A percentile compares a stretch with the other conserved stretches of the same genome.
Conservation (phyloP, 2,797 vertebrate species). For the Phoebastria nigripes region DNA sequence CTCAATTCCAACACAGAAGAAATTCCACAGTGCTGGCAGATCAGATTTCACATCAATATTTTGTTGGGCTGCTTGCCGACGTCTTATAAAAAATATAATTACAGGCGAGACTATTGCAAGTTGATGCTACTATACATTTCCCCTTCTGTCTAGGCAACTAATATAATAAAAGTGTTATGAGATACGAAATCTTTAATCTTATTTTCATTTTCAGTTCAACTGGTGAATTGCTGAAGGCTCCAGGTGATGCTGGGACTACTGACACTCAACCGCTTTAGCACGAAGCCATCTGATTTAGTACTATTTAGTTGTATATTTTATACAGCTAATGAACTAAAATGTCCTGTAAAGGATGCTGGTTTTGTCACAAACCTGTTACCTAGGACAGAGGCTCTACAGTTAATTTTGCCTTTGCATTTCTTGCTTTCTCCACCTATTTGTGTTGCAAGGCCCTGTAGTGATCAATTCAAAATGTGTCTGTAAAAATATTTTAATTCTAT, state of each 20-base stretch:
- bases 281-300: background rate
- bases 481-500: background rate
- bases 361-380: background rate
- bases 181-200: slow-evolving; percentile 51
- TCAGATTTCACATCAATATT: slow-evolving; percentile 74
- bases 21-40: slow-evolving; percentile 66
- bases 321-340: background rate
- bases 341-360: background rate
- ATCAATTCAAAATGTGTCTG: background rate
- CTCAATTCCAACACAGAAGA: slow-evolving; percentile 61
- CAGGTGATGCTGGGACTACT: slow-evolving; percentile 11
- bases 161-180: slow-evolving; percentile 65
- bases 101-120: slow-evolving; percentile 63
- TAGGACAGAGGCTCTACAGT: background rate
- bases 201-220: slow-evolving; percentile 58
- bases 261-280: background rate
- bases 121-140: slow-evolving; percentile 62
- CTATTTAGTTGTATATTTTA: background rate
- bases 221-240: slow-evolving; percentile 23
- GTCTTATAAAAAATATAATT: slow-evolving; percentile 74
- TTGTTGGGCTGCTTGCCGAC: slow-evolving; percentile 69
- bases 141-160: slow-evolving; percentile 63
- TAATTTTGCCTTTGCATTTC: background rate
- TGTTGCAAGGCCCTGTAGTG: background rate
- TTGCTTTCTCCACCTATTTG: background rate